Conservation (phyloP, 2,888 invertebrate genomes). For the Drosophila leonis region DNA sequence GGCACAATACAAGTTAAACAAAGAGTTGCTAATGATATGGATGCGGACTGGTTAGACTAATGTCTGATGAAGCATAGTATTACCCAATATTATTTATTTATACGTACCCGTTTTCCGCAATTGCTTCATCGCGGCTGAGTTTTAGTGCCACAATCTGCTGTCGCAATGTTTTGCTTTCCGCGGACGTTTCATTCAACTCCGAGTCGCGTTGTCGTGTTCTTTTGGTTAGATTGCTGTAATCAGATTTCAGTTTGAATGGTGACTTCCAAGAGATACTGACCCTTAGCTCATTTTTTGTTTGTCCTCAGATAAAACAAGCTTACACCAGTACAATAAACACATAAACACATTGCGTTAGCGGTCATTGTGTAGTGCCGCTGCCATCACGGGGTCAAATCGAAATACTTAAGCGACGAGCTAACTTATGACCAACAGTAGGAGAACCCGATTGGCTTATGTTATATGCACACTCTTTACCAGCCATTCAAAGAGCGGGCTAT, state of each 20-base stretch:
- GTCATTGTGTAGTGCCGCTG: slow-evolving; percentile 3
- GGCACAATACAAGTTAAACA: slow-evolving; percentile 5
- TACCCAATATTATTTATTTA: slow-evolving; percentile 42
- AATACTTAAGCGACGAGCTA: slow-evolving; percentile 35
- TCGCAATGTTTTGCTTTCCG: slow-evolving; percentile 83
- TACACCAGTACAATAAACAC: background rate
- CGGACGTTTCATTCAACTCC: slow-evolving; percentile 82
- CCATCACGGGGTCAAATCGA: slow-evolving; percentile 29
- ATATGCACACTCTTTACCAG: slow-evolving; percentile 19
- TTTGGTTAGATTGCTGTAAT: slow-evolving; percentile 72
- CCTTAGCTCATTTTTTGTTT: background rate
- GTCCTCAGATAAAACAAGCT: background rate
- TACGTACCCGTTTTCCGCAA: slow-evolving; percentile 84
- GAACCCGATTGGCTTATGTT: slow-evolving; percentile 18
- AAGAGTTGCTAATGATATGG: slow-evolving; percentile 22
- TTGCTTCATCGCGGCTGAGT: slow-evolving; percentile 83
- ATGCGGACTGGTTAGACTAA: slow-evolving; percentile 1
- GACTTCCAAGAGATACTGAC: background rate
- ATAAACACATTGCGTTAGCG: slow-evolving; percentile 15
- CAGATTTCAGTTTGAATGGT: background rate
- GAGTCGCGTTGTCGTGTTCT: slow-evolving; percentile 81
- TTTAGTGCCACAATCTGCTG: slow-evolving; percentile 83
- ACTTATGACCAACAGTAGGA: slow-evolving; percentile 1
- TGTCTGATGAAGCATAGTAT: slow-evolving; percentile 24
- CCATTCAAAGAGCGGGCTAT: slow-evolving; percentile 21